Percentiles rank a stretch among this genome's conserved stretches.
These are phyloP conservation scores for Hassar affinis DNA, from an alignment of 2,113 vertebrate species.

Conservation along the genomic window DNA sequence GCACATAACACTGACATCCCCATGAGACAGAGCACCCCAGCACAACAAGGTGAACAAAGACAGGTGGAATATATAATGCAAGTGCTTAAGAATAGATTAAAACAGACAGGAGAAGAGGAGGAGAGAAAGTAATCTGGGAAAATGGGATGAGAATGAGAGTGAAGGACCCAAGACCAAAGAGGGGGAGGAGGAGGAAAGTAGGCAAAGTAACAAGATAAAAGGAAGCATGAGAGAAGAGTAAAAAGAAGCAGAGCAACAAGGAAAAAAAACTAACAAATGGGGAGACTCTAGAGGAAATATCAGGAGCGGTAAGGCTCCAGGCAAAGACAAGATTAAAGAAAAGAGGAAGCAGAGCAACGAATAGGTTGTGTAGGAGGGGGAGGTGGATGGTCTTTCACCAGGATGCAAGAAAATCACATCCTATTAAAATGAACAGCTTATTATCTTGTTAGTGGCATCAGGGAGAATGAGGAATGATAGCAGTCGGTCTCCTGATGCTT, in stretches of 20 bases:
- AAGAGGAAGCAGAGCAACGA: slow-evolving; percentile 17
- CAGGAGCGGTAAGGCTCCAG: slow-evolving; percentile 18
- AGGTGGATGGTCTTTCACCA: slow-evolving; percentile 24
- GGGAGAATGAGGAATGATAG: slow-evolving; percentile 10
- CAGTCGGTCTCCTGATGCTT: neutral
- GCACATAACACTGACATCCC: neutral
- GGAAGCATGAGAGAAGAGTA: neutral
- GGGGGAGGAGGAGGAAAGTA: neutral
- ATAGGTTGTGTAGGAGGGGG: slow-evolving; percentile 11
- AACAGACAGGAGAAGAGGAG: slow-evolving; percentile 38
- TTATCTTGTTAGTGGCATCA: slow-evolving; percentile 34
- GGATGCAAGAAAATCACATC: slow-evolving; percentile 28
- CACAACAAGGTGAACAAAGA: slow-evolving; percentile 11
- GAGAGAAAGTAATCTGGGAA: slow-evolving; percentile 20
- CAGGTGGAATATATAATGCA: slow-evolving; percentile 25
- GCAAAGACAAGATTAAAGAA: slow-evolving; percentile 40
- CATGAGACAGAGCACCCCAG: slow-evolving; percentile 12
- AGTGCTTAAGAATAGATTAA: slow-evolving; percentile 41
- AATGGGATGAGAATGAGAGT: slow-evolving; percentile 17
- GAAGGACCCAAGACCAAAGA: slow-evolving; percentile 25
- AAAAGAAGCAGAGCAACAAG: neutral
- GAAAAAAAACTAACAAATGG: slow-evolving; percentile 37
- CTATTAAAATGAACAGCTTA: slow-evolving; percentile 25
- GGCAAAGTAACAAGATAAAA: slow-evolving; percentile 30
- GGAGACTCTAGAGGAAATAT: slow-evolving; percentile 36